These are phyloP conservation scores for Anhinga anhinga DNA, from an alignment of 2,113 vertebrate genomes.

Conservation along the genomic window DNA sequence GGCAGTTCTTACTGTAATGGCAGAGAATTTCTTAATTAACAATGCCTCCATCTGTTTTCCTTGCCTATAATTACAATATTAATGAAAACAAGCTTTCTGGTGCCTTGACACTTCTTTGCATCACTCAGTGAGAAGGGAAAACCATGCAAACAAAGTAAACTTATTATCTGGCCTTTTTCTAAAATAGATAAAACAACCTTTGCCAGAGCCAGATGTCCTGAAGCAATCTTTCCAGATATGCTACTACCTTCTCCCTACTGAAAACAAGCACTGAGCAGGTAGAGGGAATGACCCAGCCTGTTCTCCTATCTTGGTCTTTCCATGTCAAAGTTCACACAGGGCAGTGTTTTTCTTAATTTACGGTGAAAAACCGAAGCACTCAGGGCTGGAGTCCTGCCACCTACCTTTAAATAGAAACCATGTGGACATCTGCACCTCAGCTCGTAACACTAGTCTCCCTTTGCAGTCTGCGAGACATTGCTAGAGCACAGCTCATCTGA, in stretches of 20 bases:
- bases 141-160: not conserved
- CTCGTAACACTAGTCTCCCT: accelerated
- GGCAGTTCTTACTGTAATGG: not conserved
- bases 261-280: not conserved
- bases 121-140: not conserved
- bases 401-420: not conserved
- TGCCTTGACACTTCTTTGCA: not conserved
- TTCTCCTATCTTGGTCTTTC: not conserved
- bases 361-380: not conserved
- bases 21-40: not conserved
- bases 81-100: not conserved
- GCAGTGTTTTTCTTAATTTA: not conserved
- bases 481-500: not conserved
- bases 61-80: not conserved
- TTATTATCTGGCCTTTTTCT: not conserved
- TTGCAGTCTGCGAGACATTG: not conserved
- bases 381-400: not conserved
- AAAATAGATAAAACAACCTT: not conserved
- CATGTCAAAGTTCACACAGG: not conserved
- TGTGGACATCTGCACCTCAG: not conserved
- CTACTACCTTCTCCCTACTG: not conserved
- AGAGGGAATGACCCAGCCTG: not conserved
- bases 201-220: not conserved
- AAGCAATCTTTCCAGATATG: not conserved
- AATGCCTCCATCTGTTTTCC: not conserved